Base-by-base conservation (phyloP, 1,140 invertebrate species). In the Xylocopa sonorina region DNA sequence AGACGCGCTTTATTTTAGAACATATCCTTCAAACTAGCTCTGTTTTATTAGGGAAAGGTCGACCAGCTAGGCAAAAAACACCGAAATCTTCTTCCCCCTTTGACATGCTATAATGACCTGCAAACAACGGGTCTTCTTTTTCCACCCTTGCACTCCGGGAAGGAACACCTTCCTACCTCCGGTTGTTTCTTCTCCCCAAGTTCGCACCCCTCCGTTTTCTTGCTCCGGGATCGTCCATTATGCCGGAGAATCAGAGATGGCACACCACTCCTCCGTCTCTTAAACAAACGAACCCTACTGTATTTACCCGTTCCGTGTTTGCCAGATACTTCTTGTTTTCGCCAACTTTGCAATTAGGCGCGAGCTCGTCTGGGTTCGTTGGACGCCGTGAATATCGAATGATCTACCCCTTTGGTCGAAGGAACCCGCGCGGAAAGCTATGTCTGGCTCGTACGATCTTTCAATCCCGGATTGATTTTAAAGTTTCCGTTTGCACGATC, bases 291-390 rank as follows among this genome's bases (percentile, higher is more conserved):
- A 88, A 89, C 87, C 82, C 89, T 87, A 87, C 67, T 78, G 75
- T 90, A 91, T 90, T 91, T 90, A 90, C 90, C 85, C 84, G 83
- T 74, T 73, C 75, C 80, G 80, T 89, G 89, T 91, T 92, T 91
- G 89, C 85, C 89, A 83, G 90, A 88, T 88, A 88, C 86, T 91
- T 86, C 88, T 88, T 91, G 89, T 91, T 91, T 91, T 90, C 88
- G 77, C 85, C 82, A 87, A 88, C 88, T 91, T 91, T 85, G 88
- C 88, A 91, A 91, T 91, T 91, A 91, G 87, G 87, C 83, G 80
- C 58, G 77, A 58, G 81, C 48, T 80, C 80, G 80, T 57, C 82
- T 72, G 67, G 62, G 74, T 78, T 51, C 68, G 67, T 69, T 77
- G 73, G 74, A 72, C 76, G 58, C 55, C 50, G 43, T 68, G 75